phyloP scores from a whole-genome alignment of 2,888 invertebrate species.

The Pantelozetes paolii region DNA sequence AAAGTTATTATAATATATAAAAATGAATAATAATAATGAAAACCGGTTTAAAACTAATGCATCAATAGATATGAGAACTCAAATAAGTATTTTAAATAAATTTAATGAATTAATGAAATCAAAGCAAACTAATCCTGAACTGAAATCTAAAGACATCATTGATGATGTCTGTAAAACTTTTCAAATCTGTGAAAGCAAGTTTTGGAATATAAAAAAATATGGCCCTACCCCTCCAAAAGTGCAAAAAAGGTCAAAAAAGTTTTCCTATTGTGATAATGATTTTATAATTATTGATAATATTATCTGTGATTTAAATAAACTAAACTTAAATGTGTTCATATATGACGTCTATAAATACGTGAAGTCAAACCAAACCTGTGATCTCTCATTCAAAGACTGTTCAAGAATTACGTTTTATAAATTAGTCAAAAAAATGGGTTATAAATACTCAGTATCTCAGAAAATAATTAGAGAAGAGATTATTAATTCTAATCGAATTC shows the following conservation, averaged over 20 bases:
- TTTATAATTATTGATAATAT: conserved; percentile 7
- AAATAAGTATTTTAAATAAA: too few relatives aligned
- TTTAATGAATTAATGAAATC: too few relatives aligned
- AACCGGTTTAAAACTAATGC: too few relatives aligned
- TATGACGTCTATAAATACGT: neutral
- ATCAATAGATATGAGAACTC: too few relatives aligned
- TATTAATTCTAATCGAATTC: neutral
- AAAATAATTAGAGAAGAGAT: conserved; percentile 22
- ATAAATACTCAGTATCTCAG: neutral
- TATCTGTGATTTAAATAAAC: neutral
- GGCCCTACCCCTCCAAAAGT: neutral
- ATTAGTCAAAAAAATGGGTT: neutral
- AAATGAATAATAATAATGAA: too few relatives aligned
- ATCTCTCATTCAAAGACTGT: neutral
- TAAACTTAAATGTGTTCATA: neutral
- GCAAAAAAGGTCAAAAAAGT: neutral
- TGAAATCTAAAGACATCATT: neutral
- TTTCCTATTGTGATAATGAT: neutral
- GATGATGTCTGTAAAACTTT: neutral
- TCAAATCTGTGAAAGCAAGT: neutral
- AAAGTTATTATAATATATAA: too few relatives aligned
- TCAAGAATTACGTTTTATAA: neutral
- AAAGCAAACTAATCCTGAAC: neutral
- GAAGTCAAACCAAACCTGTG: neutral
- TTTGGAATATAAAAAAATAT: neutral